phyloP scores from a whole-genome alignment of 2,797 vertebrate genomes.

The Notamacropus eugenii region DNA sequence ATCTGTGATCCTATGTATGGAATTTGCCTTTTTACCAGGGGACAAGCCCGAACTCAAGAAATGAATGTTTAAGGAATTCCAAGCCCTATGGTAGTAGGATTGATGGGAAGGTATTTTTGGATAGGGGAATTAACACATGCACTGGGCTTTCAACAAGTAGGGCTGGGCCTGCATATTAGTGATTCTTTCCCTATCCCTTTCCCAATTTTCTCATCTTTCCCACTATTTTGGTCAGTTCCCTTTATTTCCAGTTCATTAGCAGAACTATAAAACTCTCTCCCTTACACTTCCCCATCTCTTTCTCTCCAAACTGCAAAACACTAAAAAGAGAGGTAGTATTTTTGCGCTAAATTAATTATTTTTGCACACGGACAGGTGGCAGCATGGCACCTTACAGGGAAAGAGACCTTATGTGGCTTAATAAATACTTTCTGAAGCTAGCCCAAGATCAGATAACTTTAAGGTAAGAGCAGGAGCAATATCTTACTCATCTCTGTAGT shows the following conservation, averaged over 20 bases:
- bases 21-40: not conserved
- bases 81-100: not conserved
- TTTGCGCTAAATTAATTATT: not conserved
- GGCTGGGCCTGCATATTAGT: not conserved
- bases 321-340: not conserved
- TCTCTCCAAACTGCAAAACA: not conserved
- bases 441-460: not conserved
- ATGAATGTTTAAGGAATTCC: not conserved
- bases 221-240: slow-evolving; percentile 12
- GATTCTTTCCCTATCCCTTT: not conserved
- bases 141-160: not conserved
- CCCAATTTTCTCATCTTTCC: not conserved
- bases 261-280: not conserved
- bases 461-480: not conserved
- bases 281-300: slow-evolving; percentile 4
- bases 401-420: slow-evolving; percentile 10
- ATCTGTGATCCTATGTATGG: not conserved
- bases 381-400: not conserved
- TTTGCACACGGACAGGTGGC: slow-evolving; percentile 52
- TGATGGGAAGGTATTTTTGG: slow-evolving; percentile 1
- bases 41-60: not conserved
- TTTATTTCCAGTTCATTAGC: not conserved
- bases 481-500: not conserved
- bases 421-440: not conserved
- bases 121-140: not conserved